A percentile compares a stretch with the other conserved stretches of the same genome.
These are phyloP conservation scores for Polydrusus tereticollis DNA, from an alignment of 2,888 invertebrate species.

Conservation along the genomic window DNA sequence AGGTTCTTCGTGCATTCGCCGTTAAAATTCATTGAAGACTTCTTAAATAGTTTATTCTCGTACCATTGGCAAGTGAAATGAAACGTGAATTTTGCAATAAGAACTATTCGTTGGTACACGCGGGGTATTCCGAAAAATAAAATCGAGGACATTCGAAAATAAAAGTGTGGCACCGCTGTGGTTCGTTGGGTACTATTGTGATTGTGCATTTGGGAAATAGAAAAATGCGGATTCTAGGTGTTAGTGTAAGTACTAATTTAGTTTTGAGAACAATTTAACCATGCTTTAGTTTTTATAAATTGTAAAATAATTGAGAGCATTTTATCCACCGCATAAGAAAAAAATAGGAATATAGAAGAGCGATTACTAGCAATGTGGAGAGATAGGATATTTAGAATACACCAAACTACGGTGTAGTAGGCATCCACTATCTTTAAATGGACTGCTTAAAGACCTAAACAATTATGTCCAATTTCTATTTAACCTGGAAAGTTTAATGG, in stretches of 20 bases:
- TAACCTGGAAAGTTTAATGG: too few relatives aligned
- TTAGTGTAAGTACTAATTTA: constrained; percentile 21
- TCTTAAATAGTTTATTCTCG: constrained; percentile 32
- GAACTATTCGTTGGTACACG: constrained; percentile 34
- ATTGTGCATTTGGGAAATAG: constrained; percentile 6
- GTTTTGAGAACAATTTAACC: not conserved
- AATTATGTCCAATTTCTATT: too few relatives aligned
- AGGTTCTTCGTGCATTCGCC: constrained; percentile 34
- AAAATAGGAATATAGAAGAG: too few relatives aligned
- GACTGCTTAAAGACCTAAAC: too few relatives aligned
- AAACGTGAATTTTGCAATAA: constrained; percentile 40
- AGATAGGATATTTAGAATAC: too few relatives aligned
- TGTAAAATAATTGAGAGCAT: too few relatives aligned
- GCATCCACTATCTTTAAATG: too few relatives aligned
- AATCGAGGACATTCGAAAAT: constrained; percentile 25
- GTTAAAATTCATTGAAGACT: constrained; percentile 10
- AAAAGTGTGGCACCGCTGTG: constrained; percentile 25
- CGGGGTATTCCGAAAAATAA: constrained; percentile 36
- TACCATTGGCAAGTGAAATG: constrained; percentile 35
- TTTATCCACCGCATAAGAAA: too few relatives aligned
- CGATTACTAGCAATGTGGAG: too few relatives aligned
- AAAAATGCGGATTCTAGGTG: constrained; percentile 16
- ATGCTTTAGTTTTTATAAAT: too few relatives aligned
- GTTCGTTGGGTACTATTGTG: not conserved
- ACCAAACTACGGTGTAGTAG: too few relatives aligned